These are phyloP conservation scores for Epizoanthus rinbou DNA, from an alignment of 92 coral and sea anemone species.

Conservation along the genomic window DNA sequence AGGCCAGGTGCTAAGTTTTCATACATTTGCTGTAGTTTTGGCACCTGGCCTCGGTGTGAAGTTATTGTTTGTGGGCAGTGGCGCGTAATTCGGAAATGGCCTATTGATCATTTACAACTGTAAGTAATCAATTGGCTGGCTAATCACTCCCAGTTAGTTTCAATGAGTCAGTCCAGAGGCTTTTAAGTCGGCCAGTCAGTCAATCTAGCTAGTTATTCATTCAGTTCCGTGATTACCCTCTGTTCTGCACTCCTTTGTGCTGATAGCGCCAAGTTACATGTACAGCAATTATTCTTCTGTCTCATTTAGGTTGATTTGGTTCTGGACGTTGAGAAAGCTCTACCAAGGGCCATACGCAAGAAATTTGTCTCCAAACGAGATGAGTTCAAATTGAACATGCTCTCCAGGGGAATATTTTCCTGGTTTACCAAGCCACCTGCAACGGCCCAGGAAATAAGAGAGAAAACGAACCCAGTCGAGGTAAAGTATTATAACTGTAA, in stretches of 20 bases:
- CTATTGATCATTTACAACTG: no score
- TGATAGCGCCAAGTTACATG: background rate
- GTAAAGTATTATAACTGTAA: conserved; percentile 35
- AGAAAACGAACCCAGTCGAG: conserved; percentile 72
- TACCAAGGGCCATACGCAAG: conserved; percentile 80
- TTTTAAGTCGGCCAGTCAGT: no score
- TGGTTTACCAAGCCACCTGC: conserved; percentile 60
- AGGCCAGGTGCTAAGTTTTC: no score
- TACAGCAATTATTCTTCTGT: background rate
- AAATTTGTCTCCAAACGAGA: conserved; percentile 54
- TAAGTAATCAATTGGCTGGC: no score
- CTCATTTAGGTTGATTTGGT: conserved; percentile 86
- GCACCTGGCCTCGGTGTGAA: no score
- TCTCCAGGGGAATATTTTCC: conserved; percentile 54
- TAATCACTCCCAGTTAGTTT: no score
- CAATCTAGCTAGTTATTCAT: no score
- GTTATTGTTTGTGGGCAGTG: no score
- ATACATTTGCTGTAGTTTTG: no score
- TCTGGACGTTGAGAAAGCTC: conserved; percentile 94
- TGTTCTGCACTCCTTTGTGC: background rate
- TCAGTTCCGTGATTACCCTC: background rate
- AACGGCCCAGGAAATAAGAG: conserved; percentile 70
- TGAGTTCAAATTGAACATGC: conserved; percentile 69
- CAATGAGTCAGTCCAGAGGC: no score
- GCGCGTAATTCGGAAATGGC: no score